Evolutionary conservation across 2,888 invertebrate genomes (phyloP).

Genomic region (Agrypnus murinus): DNA sequence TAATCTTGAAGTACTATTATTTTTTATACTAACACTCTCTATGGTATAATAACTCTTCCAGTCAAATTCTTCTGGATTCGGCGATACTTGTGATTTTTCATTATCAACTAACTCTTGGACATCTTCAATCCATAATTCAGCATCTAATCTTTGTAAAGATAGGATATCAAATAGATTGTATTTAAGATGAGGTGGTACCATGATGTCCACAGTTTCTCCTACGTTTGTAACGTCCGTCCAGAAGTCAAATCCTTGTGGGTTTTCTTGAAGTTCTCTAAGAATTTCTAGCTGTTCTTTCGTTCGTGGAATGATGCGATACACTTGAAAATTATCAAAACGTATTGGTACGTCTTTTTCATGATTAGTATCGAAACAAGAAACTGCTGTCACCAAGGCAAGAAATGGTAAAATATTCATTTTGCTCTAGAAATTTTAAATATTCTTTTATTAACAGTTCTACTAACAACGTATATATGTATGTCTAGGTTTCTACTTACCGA

Average conservation of each 20-base stretch:
- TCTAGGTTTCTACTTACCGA: no score
- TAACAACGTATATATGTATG: no score
- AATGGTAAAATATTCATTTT: no score
- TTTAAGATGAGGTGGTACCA: conserved; percentile 76
- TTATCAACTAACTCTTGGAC: conserved; percentile 73
- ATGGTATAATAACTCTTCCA: conserved; percentile 78
- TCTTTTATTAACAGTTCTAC: no score
- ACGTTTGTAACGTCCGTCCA: conserved; percentile 69
- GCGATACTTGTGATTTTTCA: conserved; percentile 66
- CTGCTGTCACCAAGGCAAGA: no score
- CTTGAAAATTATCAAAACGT: conserved; percentile 61
- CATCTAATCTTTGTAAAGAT: conserved; percentile 68
- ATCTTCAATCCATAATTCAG: no score
- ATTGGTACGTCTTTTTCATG: no score
- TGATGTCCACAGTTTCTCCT: conserved; percentile 72
- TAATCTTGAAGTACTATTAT: not conserved
- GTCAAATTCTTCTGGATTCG: conserved; percentile 68
- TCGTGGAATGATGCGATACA: conserved; percentile 62
- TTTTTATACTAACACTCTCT: conserved; percentile 66
- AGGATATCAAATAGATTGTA: conserved; percentile 71
- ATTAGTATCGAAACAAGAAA: no score
- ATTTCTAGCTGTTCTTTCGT: conserved; percentile 41
- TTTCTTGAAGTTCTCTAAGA: conserved; percentile 23
- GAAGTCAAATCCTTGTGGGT: conserved; percentile 59
- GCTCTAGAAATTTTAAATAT: no score